Base-by-base conservation (phyloP, 2,113 vertebrate species). In the Nanorana parkeri region DNA sequence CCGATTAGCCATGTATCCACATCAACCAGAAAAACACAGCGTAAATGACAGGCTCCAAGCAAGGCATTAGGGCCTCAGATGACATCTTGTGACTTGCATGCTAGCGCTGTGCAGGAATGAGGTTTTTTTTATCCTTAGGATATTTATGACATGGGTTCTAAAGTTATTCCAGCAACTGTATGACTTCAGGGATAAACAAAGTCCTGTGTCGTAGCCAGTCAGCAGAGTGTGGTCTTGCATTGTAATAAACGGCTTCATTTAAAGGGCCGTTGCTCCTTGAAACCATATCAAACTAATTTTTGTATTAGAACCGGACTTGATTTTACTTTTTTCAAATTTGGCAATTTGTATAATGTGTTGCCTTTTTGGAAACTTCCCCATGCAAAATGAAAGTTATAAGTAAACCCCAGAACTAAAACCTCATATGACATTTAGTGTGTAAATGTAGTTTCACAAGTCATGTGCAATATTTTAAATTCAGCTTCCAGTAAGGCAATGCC, bases 91-190 rank as follows among this genome's bases (percentile, higher is more conserved):
- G 68, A 72, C n/a, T 56, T 32, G 55, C 69, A n/a, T 17, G 17
- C 79, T 65, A 73, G 68, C 55, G 79, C 69, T 19, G 41, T 36
- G 65, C 4, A 36, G 51, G 77, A 79, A 58, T 47, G 52, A 6
- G 41, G 6, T 8, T 5, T 20, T 20, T 56, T 24, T 29, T 72
- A n/a, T 71, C 20, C 56, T 61, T 72, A 63, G 29, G 68, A 71
- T 72, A 71, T 80, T 63, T 60, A 61, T 80, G 78, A 80, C 67
- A 47, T 4, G 10, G 10, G 21, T n/a, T 29, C 52, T 47, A 11
- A 41, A 71, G 78, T 47, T 80, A 63, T 61, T 80, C 26, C 68
- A 81, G 67, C 61, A 55, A 23, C 56, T 51, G 36, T 64, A 68
- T 80, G 78, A 72, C 78, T 64, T 51, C 11, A 64, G 67, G 32